Evolutionary conservation across 2,113 vertebrate genomes (phyloP), one percentile per base, ranked within the genome.

Genomic region (Tinamus guttatus): DNA sequence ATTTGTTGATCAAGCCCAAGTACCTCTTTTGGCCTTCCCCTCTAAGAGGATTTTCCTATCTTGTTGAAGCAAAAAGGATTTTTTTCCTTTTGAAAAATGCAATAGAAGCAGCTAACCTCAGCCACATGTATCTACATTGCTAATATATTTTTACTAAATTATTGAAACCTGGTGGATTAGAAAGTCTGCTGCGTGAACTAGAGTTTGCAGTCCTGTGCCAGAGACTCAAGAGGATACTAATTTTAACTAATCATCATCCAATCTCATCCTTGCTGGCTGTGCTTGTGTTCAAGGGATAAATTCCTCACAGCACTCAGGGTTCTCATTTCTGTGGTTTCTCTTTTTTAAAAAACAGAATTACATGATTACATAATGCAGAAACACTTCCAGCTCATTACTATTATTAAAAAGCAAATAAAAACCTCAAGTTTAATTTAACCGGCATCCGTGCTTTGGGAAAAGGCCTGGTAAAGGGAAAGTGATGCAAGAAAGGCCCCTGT

Each of bases 91-190:
- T 49, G 63, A 90, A 91, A 87, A 79, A 90, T 45, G 81, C 81
- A 63, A 9, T 43, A 64, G 64, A 83, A 74, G 60, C 27, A 87
- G 54, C 87, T 93, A 94, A 91, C 73, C 60, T 94, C 77, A 90
- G 63, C 54, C 73, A 90, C 52, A 41, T 84, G 21, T 58, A 79
- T 71, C 87, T 92, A 77, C 21, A 54, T 77, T 73, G 49, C 7
- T 4, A 84, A 82, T 70, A 79, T 47, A 78, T 91, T 93, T 94
- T 94, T 91, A 85, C 30, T 75, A 59, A 24, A 13, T 75, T 92
- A 84, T 68, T 91, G 90, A 94, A 94, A 59, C 67, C 68, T 80
- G 62, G 54, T 90, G 87, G 62, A 94, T 94, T 90, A 95, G 75
- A 93, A 96, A 90, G 58, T 40, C 80, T 78, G 63, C 32, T 89